These are phyloP conservation scores for Coracopsis vasa DNA, from an alignment of 2,113 vertebrate genomes.

Conservation along the genomic window DNA sequence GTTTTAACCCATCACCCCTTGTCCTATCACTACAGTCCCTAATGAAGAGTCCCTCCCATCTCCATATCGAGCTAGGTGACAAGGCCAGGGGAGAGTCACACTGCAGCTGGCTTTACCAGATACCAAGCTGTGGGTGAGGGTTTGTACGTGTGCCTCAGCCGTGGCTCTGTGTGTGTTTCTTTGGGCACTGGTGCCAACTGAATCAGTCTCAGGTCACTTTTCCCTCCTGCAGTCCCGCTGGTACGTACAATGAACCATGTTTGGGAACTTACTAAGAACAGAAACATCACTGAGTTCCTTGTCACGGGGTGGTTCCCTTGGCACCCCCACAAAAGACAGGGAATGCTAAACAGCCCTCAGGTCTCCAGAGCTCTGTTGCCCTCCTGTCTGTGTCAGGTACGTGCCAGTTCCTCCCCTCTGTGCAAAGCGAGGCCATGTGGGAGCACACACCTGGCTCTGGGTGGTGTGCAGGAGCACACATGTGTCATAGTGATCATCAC, in stretches of 20 bases:
- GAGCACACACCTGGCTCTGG: rapidly evolving
- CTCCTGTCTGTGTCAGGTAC: neutral
- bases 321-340: neutral
- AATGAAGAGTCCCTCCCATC: neutral
- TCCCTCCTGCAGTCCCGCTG: neutral
- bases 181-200: neutral
- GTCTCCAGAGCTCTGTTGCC: neutral
- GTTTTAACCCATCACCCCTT: too few species aligned
- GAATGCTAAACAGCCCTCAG: neutral
- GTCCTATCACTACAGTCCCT: too few species aligned
- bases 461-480: rapidly evolving
- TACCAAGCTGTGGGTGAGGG: neutral
- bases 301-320: rapidly evolving
- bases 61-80: neutral
- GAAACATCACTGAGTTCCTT: neutral
- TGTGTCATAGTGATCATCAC: neutral
- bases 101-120: neutral
- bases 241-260: neutral
- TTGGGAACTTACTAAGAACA: neutral
- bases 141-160: rapidly evolving
- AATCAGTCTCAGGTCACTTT: neutral
- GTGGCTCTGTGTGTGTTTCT: neutral
- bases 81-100: neutral
- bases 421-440: rapidly evolving
- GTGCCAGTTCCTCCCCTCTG: neutral